A percentile compares a stretch with the other conserved stretches of the same genome.
Conservation (phyloP, 1,140 invertebrate species). For the Drosophila dunni region DNA sequence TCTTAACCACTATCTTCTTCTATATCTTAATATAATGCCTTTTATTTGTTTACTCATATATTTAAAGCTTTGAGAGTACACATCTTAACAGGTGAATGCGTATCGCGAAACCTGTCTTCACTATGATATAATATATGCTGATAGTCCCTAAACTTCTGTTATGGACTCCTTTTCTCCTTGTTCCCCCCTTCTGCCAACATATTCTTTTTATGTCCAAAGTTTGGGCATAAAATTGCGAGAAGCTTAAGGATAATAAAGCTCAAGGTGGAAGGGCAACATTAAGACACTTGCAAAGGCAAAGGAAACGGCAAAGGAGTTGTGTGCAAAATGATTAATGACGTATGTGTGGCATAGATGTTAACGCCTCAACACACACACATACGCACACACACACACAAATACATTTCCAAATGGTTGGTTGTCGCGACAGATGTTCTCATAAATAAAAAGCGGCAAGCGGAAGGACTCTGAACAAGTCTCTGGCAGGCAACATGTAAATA, state of each 20-base stretch:
- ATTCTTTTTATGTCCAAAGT: slow-evolving; percentile 50
- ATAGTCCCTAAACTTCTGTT: slow-evolving; percentile 1
- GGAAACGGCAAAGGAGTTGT: slow-evolving; percentile 36
- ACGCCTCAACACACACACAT: slow-evolving; percentile 56
- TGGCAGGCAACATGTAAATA: slow-evolving; percentile 68
- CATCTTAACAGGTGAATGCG: slow-evolving; percentile 21
- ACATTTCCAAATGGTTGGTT: slow-evolving; percentile 31
- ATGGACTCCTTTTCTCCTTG: background rate
- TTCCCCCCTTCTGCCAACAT: background rate
- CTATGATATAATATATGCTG: background rate
- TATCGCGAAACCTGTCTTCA: background rate
- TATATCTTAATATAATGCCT: too few relatives aligned
- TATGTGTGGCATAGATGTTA: slow-evolving; percentile 68
- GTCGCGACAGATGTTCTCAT: slow-evolving; percentile 79
- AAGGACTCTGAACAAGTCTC: slow-evolving; percentile 53
- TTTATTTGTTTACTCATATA: too few relatives aligned
- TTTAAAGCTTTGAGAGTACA: background rate
- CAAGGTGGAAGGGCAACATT: slow-evolving; percentile 30
- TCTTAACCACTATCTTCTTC: too few relatives aligned
- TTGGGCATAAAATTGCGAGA: slow-evolving; percentile 48
- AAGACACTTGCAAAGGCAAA: slow-evolving; percentile 23
- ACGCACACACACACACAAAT: slow-evolving; percentile 26
- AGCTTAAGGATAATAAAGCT: slow-evolving; percentile 33
- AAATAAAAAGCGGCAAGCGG: slow-evolving; percentile 72
- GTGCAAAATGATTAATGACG: slow-evolving; percentile 82